Evolutionary conservation across 2,888 invertebrate species (phyloP).

Genomic region (Carpatolechia fugitivella): DNA sequence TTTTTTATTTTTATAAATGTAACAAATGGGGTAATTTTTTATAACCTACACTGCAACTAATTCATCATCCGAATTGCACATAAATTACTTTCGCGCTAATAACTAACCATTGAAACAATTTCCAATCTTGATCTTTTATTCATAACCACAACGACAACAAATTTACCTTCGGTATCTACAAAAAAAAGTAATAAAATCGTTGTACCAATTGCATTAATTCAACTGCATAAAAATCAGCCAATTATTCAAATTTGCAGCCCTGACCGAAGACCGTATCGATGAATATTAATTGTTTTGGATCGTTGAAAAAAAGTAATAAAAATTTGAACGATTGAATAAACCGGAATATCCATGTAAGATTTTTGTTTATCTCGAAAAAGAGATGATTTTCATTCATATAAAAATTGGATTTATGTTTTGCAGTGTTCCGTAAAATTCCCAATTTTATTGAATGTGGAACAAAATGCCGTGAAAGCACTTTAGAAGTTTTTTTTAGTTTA

Average conservation of each 20-base stretch:
- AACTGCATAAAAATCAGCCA: slow-evolving; percentile 78
- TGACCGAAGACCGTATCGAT: slow-evolving; percentile 68
- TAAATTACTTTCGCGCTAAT: slow-evolving; percentile 8
- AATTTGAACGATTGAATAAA: slow-evolving; percentile 39
- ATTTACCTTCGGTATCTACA: slow-evolving; percentile 39
- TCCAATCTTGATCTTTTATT: slow-evolving; percentile 16
- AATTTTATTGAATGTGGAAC: not conserved
- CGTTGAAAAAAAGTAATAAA: slow-evolving; percentile 32
- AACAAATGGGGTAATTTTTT: too few relatives aligned
- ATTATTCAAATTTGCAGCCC: slow-evolving; percentile 71
- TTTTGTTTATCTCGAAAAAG: slow-evolving; percentile 29
- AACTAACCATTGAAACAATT: slow-evolving; percentile 13
- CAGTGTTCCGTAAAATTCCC: not conserved
- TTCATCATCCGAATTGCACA: not conserved
- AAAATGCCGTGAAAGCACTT: too few relatives aligned
- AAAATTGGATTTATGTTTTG: slow-evolving; percentile 2
- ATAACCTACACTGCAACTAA: not conserved
- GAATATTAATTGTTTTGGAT: slow-evolving; percentile 73
- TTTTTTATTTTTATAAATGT: too few relatives aligned
- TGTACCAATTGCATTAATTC: slow-evolving; percentile 74
- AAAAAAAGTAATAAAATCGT: slow-evolving; percentile 52
- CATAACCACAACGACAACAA: slow-evolving; percentile 26
- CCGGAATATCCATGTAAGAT: slow-evolving; percentile 42
- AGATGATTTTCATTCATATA: not conserved
- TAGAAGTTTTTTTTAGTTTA: too few relatives aligned